Percentiles rank a stretch among this genome's conserved stretches.
These are phyloP conservation scores for Toxonevra muliebris DNA, from an alignment of 2,888 invertebrate species.

Conservation along the genomic window DNA sequence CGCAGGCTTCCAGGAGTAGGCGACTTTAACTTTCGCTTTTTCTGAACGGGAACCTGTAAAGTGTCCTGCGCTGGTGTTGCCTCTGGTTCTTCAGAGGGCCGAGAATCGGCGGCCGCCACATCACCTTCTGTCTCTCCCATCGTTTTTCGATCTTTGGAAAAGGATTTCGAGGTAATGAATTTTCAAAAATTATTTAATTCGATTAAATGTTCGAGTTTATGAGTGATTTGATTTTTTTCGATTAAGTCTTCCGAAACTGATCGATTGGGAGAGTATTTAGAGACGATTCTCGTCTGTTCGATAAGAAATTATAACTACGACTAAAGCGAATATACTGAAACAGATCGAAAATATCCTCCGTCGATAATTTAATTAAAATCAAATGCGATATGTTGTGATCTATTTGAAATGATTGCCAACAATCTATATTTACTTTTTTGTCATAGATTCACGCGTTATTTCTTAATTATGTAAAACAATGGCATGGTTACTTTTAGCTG, in stretches of 20 bases:
- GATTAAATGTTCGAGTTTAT: not conserved
- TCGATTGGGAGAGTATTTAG: slow-evolving; percentile 50
- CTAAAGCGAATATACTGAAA: slow-evolving; percentile 56
- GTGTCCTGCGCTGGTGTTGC: slow-evolving; percentile 58
- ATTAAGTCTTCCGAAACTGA: slow-evolving; percentile 49
- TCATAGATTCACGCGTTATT: slow-evolving; percentile 42
- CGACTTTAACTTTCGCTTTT: slow-evolving; percentile 62
- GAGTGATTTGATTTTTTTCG: slow-evolving; percentile 26
- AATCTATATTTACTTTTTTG: slow-evolving; percentile 47
- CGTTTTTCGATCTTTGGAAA: slow-evolving; percentile 42
- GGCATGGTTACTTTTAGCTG: slow-evolving; percentile 24
- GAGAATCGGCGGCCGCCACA: slow-evolving; percentile 52
- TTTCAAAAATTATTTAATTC: not conserved
- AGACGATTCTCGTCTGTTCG: slow-evolving; percentile 61
- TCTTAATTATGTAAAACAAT: slow-evolving; percentile 50
- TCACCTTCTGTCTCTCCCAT: slow-evolving; percentile 65
- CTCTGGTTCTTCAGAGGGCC: slow-evolving; percentile 59
- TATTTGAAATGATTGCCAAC: slow-evolving; percentile 51
- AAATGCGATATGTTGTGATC: slow-evolving; percentile 32
- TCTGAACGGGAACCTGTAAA: slow-evolving; percentile 60
- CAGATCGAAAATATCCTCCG: slow-evolving; percentile 48
- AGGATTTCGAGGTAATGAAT: slow-evolving; percentile 12
- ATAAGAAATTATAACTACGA: slow-evolving; percentile 63
- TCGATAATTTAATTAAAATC: slow-evolving; percentile 25
- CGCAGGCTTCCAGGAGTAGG: slow-evolving; percentile 63